Evolutionary conservation across 92 coral and sea anemone species (phyloP), one percentile per base, ranked within the genome.

Genomic region (Paragorgia papillata): DNA sequence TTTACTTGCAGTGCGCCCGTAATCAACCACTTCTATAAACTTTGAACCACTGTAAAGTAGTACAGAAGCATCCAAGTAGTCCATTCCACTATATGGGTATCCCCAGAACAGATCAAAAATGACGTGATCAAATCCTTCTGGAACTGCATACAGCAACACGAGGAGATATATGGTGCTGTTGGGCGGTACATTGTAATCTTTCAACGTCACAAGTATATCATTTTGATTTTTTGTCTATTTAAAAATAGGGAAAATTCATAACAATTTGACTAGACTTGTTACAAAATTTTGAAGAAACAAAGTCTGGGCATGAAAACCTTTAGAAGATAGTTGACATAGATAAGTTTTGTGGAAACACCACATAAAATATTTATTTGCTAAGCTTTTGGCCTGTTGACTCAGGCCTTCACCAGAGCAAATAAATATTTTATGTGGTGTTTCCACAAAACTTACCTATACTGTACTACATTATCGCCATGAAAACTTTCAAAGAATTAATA

Each of bases 71-170:
- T 94, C 98, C 4, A 94, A 83, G 43, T 2, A 94, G 53, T 94
- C 98, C 0, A 9, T 0, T 5, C 94, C 90, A 0, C 58, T 56
- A 0, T 63, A 3, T 25, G 98, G 98, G 62, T 88, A 94, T 2
- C 94, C 94, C 98, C 98, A 94, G 65, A 86, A 90, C 49, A 94
- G 66, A 65, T 94, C 98, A 62, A 94, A 94, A 58, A 88, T 87
- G 26, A 87, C 92, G 20, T 94, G 79, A 57, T 94, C 98, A 64
- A 94, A 87, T 8, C 81, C 57, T 22, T 89, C 88, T 37, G 91
- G 85, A 22, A 93, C 86, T 34, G 90, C 89, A 65, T 90, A 94
- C 76, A 94, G 74, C 78, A 94, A 71, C 5, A 94, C 92, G 27
- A 94, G 82, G 26, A 94, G 94, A 73, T 86, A 86, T 37, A 94